Percentiles rank a stretch among this genome's conserved stretches.
phyloP scores from a whole-genome alignment of 2,797 vertebrate species.

The Notolabrus celidotus region DNA sequence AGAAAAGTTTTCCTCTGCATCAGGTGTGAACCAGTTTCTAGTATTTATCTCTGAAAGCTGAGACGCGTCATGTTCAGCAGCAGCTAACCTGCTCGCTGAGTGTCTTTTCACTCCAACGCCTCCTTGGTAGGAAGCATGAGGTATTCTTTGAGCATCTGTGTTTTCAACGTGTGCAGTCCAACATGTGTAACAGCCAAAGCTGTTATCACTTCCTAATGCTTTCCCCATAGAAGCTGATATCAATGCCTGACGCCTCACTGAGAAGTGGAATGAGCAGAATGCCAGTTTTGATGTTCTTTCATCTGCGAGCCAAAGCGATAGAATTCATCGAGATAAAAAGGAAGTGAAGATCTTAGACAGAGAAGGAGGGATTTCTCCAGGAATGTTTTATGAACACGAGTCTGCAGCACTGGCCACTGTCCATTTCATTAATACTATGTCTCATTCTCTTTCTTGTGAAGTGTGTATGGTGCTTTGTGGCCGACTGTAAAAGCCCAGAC shows the following conservation, averaged over 20 bases:
- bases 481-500: slow-evolving; percentile 49
- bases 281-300: slow-evolving; percentile 57
- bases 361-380: slow-evolving; percentile 55
- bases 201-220: slow-evolving; percentile 64
- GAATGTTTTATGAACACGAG: slow-evolving; percentile 41
- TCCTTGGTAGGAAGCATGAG: slow-evolving; percentile 49
- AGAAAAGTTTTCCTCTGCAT: not conserved
- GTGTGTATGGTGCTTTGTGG: slow-evolving; percentile 62
- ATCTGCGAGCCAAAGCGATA: slow-evolving; percentile 62
- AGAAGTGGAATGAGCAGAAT: slow-evolving; percentile 58
- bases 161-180: slow-evolving; percentile 77
- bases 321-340: slow-evolving; percentile 60
- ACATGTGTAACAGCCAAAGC: slow-evolving; percentile 62
- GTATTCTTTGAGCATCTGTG: slow-evolving; percentile 53
- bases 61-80: slow-evolving; percentile 16
- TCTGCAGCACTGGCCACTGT: slow-evolving; percentile 70
- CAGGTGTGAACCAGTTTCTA: slow-evolving; percentile 26
- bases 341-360: slow-evolving; percentile 55
- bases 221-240: slow-evolving; percentile 63
- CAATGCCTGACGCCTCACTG: slow-evolving; percentile 49
- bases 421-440: slow-evolving; percentile 76
- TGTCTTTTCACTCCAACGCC: slow-evolving; percentile 21
- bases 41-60: slow-evolving; percentile 12
- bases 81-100: slow-evolving; percentile 39
- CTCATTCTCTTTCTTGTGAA: slow-evolving; percentile 57